Percentiles rank a stretch among this genome's conserved stretches.
Conservation (phyloP, 2,797 vertebrate genomes). For the Lacerta viridis region DNA sequence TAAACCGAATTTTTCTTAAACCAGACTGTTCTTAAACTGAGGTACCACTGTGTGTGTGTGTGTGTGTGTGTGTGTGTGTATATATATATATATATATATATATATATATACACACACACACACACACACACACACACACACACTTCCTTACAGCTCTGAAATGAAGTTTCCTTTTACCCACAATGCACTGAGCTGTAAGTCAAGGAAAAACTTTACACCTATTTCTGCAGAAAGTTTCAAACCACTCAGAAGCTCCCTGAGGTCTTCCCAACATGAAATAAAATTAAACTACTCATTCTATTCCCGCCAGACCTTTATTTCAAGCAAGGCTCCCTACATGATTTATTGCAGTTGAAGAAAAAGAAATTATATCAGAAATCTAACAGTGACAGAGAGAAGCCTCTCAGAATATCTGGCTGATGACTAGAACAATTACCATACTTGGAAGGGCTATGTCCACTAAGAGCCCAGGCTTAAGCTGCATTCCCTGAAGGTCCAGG, state of each 20-base stretch:
- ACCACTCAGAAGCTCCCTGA: not conserved
- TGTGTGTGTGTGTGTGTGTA: no score
- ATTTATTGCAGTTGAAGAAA: conserved; percentile 29
- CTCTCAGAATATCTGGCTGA: conserved; percentile 14
- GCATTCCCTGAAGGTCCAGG: not conserved
- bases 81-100: no score
- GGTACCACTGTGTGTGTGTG: no score
- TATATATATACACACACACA: no score
- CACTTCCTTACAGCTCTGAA: not conserved
- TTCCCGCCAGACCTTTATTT: not conserved
- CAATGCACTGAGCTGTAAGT: conserved; percentile 4
- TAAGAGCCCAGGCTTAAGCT: not conserved
- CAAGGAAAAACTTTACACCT: not conserved
- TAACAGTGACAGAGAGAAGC: not conserved
- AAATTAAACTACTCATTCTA: not conserved
- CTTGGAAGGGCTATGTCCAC: not conserved
- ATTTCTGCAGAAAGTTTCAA: conserved; percentile 29
- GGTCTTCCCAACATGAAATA: conserved; percentile 39
- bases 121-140: no score
- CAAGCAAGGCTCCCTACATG: conserved; percentile 8
- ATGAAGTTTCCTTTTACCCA: conserved; percentile 1
- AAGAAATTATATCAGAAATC: not conserved
- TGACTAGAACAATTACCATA: not conserved
- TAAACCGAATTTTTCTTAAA: no score
- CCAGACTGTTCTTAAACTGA: no score